Percentiles rank a stretch among this genome's conserved stretches.
These are phyloP conservation scores for Sphaerophoria taeniata DNA, from an alignment of 2,888 invertebrate species.

Conservation along the genomic window DNA sequence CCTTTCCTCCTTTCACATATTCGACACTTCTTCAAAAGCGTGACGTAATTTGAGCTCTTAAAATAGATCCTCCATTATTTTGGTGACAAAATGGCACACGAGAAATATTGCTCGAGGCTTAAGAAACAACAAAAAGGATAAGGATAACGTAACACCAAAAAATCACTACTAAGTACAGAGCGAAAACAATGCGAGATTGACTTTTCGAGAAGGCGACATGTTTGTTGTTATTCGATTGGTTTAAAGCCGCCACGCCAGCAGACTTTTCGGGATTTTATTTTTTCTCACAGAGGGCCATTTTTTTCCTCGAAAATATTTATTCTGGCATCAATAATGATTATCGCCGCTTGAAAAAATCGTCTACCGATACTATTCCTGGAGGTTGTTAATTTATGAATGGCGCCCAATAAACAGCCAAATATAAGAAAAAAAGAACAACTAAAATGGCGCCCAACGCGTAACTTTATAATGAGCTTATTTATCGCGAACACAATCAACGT, in stretches of 20 bases:
- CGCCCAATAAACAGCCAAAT: constrained; percentile 1
- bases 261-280: not conserved
- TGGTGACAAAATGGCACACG: constrained; percentile 28
- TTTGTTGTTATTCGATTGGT: constrained; percentile 13
- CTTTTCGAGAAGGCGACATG: constrained; percentile 22
- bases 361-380: not conserved
- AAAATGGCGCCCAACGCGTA: constrained; percentile 48
- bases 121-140: constrained; percentile 2
- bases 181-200: constrained; percentile 4
- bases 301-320: constrained; percentile 25
- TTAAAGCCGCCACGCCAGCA: constrained; percentile 12
- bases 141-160: not conserved
- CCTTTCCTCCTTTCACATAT: not conserved
- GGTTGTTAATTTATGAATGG: constrained; percentile 20
- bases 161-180: constrained; percentile 26
- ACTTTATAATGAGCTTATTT: constrained; percentile 58
- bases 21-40: not conserved
- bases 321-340: constrained; percentile 34
- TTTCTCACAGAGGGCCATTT: constrained; percentile 3
- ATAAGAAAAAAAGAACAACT: constrained; percentile 9
- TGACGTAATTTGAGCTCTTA: constrained; percentile 24
- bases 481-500: constrained; percentile 1
- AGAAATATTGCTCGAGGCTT: constrained; percentile 4
- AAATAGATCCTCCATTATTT: constrained; percentile 9
- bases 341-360: constrained; percentile 1